Conservation (phyloP, 2,113 vertebrate genomes). For the Girardinichthys multiradiatus region DNA sequence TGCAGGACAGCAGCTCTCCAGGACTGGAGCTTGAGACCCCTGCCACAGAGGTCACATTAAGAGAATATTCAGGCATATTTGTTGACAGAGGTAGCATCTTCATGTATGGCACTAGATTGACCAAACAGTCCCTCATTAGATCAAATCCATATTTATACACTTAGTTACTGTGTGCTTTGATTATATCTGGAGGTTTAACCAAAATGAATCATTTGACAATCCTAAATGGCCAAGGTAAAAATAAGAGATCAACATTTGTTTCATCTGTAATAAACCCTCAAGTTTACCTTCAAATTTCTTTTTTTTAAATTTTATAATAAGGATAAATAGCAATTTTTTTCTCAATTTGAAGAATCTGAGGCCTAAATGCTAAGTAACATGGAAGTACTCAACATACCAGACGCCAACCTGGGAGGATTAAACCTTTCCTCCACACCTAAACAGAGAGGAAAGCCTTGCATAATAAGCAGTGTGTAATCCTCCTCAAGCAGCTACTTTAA, state of each 20-base stretch:
- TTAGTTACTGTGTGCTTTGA: too few species aligned
- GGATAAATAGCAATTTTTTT: background rate
- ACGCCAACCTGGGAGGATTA: background rate
- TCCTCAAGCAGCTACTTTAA: slow-evolving; percentile 35
- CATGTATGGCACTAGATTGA: background rate
- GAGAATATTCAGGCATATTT: too few species aligned
- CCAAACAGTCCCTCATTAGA: background rate
- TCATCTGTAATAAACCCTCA: too few species aligned
- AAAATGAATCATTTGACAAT: too few species aligned
- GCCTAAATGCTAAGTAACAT: background rate
- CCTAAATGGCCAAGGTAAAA: too few species aligned
- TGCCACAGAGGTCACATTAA: too few species aligned
- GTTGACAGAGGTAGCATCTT: too few species aligned
- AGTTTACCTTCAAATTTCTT: background rate
- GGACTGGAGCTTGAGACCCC: too few species aligned
- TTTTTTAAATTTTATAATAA: background rate
- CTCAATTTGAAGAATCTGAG: background rate
- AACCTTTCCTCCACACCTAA: background rate
- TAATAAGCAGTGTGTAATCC: slow-evolving; percentile 55
- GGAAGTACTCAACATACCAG: background rate
- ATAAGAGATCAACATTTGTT: background rate
- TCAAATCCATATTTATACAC: background rate
- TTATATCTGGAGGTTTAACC: too few species aligned
- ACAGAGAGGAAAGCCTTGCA: slow-evolving; percentile 23
- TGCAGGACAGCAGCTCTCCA: too few species aligned